These are phyloP conservation scores for Dasysyrphus albostriatus DNA, from an alignment of 2,888 invertebrate species.

Conservation along the genomic window DNA sequence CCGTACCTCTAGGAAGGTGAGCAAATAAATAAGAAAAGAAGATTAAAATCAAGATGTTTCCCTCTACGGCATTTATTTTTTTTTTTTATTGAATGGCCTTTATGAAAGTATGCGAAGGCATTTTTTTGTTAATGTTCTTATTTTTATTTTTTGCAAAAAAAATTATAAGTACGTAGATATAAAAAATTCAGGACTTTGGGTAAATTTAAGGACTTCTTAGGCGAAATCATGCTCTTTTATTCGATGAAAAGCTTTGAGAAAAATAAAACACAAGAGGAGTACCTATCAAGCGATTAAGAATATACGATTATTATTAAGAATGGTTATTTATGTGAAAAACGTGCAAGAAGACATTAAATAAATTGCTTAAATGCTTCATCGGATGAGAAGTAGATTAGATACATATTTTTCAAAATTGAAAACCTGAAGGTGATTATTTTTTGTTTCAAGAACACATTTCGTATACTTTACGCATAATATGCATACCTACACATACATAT, in stretches of 20 bases:
- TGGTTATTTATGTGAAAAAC: neutral
- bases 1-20: constrained; percentile 25
- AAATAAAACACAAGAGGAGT: neutral
- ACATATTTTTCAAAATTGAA: too few relatives aligned
- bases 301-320: neutral
- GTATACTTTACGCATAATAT: too few relatives aligned
- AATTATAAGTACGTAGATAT: neutral
- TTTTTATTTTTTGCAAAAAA: neutral
- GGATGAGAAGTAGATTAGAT: neutral
- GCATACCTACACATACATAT: too few relatives aligned
- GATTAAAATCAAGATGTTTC: constrained; percentile 39
- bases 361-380: neutral
- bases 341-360: constrained; percentile 6
- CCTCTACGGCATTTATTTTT: constrained; percentile 30
- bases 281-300: constrained; percentile 2
- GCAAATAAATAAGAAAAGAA: constrained; percentile 14
- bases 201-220: constrained; percentile 8
- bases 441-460: too few relatives aligned
- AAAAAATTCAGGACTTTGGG: neutral
- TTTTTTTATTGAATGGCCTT: constrained; percentile 8
- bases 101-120: neutral
- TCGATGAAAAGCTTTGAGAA: neutral
- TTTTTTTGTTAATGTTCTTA: neutral
- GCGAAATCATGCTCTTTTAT: neutral
- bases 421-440: too few relatives aligned